Base-by-base conservation (phyloP, 2,888 invertebrate genomes). In the Fabriciana adippe region DNA sequence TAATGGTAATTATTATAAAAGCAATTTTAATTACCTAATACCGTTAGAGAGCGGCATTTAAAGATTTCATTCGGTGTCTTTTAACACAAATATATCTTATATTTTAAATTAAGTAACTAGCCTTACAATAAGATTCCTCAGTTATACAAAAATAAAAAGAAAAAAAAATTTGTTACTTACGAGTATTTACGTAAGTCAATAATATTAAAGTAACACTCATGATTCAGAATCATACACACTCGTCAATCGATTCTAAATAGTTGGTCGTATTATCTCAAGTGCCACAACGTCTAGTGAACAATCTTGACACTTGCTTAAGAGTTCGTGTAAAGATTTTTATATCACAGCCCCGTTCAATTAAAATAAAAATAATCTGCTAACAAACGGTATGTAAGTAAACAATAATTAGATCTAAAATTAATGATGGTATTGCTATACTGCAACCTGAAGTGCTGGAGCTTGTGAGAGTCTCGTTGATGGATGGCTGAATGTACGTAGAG, bases 291-390 rank as follows among this genome's bases (percentile, higher is more conserved):
- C 47, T 67, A 72, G 68, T 70, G 65, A 69, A 72, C 72, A 68
- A 68, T 73, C 64, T 69, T 69, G 47, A 67, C 71, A 68, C 64
- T 65, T 62, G 64, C 61, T 51, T 51, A 31, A 66, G 55, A 56
- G 69, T 60, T 54, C 59, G 67, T 71, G 67, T 69, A 60, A 81
- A 80, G 77, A 76, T 80, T 80, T 82, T 81, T 89, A 90, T 91
- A 91, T 91, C 91, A 91, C 91, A 91, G 91, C 89, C 88, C 66
- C 84, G 86, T 86, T 88, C 79, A 82, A 78, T 85, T 76, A 75
- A 79, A 81, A 78, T 74, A 66, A 66, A 64, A 31, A 55, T 50
- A 53, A 68, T 67, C 53, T 64, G 61, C 74, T 76, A 85, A 84
- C 85, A 89, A 86, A 87, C 85, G 75, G 82, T 72, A 69, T 75